phyloP scores from a whole-genome alignment of 2,113 vertebrate genomes.

The Trichomycterus rosablanca region DNA sequence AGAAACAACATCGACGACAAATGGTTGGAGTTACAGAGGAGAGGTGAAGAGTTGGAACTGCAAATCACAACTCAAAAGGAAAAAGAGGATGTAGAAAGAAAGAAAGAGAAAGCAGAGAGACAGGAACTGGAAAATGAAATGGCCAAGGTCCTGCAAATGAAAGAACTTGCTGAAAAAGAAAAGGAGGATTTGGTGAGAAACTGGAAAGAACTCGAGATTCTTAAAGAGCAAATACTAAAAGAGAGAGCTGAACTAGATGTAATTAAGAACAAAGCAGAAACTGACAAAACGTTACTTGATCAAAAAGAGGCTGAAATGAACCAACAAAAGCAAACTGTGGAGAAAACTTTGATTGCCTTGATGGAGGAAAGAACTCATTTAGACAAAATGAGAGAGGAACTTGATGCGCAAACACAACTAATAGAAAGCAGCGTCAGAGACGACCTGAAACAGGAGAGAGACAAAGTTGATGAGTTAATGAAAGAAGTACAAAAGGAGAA shows the following conservation, averaged over 20 bases:
- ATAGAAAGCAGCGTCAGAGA: background rate
- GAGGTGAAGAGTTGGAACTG: background rate
- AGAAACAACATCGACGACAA: slow-evolving; percentile 13
- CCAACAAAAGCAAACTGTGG: slow-evolving; percentile 1
- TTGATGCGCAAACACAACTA: slow-evolving; percentile 8
- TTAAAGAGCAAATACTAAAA: background rate
- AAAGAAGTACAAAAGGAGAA: no score
- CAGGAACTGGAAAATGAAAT: background rate
- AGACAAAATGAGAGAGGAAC: background rate
- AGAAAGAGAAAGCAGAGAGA: slow-evolving; percentile 8
- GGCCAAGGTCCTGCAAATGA: background rate
- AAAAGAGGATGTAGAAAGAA: background rate
- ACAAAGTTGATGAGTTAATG: background rate
- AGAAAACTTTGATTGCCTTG: background rate
- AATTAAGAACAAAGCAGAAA: background rate
- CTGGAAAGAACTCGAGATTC: background rate
- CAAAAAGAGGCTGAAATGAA: background rate
- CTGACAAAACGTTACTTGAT: background rate
- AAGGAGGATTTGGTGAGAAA: background rate
- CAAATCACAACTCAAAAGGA: background rate
- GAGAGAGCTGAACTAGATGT: slow-evolving; percentile 3
- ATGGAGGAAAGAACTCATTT: slow-evolving; percentile 7
- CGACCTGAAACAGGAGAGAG: slow-evolving; percentile 8
- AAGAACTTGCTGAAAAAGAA: slow-evolving; percentile 1
- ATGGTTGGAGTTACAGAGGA: background rate